A percentile compares a stretch with the other conserved stretches of the same genome.
Conservation (phyloP, 2,113 vertebrate species). For the Eonycteris spelaea region DNA sequence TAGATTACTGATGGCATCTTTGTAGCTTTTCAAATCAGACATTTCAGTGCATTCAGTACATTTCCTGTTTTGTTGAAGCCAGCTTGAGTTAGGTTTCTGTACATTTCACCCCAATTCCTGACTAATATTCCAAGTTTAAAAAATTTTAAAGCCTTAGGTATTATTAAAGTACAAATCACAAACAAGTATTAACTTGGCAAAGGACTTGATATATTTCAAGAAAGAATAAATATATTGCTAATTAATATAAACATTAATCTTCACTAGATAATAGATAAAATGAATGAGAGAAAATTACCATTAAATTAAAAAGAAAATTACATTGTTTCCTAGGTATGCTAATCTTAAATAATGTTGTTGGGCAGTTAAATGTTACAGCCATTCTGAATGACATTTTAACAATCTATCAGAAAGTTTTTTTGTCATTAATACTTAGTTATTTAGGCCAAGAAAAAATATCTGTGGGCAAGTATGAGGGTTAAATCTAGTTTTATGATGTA, state of each 20-base stretch:
- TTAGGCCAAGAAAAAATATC: neutral
- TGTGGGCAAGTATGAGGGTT: neutral
- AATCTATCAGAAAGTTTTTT: neutral
- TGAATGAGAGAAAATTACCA: neutral
- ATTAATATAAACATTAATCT: neutral
- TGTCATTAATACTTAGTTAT: neutral
- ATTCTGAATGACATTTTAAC: neutral
- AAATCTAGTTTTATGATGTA: neutral
- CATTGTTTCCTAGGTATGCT: neutral
- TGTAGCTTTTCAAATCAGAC: neutral
- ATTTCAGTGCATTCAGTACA: neutral
- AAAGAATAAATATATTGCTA: neutral
- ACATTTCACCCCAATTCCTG: neutral
- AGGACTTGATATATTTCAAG: slow-evolving; percentile 5
- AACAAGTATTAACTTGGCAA: slow-evolving; percentile 11
- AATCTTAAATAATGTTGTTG: neutral
- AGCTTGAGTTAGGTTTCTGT: neutral
- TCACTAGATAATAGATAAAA: neutral
- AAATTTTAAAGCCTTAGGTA: neutral
- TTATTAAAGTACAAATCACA: neutral
- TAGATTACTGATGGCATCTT: neutral
- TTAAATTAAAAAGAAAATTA: neutral
- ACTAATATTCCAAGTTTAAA: slow-evolving; percentile 4
- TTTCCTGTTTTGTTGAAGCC: neutral
- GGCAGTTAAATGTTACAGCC: neutral